phyloP scores from a whole-genome alignment of 2,113 vertebrate genomes.

The Pseudorhombus dupliciocellatus region DNA sequence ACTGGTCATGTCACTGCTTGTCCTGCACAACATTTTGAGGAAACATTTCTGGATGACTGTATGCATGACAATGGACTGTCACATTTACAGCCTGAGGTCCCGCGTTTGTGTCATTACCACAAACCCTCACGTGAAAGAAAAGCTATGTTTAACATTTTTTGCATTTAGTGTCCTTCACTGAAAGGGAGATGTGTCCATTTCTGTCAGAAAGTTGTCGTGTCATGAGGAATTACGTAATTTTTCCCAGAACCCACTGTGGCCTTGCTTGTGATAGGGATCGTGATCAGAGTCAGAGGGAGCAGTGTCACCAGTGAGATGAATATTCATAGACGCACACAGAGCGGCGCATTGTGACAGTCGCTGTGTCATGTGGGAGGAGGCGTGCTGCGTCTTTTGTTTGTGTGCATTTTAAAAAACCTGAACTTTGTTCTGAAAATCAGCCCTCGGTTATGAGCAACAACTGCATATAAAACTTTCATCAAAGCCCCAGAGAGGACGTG shows the following conservation, averaged over 20 bases:
- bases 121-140: not conserved
- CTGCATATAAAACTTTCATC: slow-evolving; percentile 7
- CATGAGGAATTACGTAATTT: slow-evolving; percentile 5
- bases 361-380: slow-evolving; percentile 15
- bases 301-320: slow-evolving; percentile 37
- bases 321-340: slow-evolving; percentile 39
- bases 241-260: slow-evolving; percentile 31
- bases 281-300: slow-evolving; percentile 38
- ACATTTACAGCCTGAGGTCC: not conserved
- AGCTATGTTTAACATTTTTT: not conserved
- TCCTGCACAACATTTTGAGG: not conserved
- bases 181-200: not conserved
- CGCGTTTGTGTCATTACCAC: not conserved
- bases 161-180: not conserved
- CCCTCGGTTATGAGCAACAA: not conserved
- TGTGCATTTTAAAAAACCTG: not conserved
- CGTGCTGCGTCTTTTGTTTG: not conserved
- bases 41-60: not conserved
- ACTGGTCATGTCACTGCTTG: slow-evolving; percentile 44
- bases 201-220: slow-evolving; percentile 10
- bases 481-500: slow-evolving; percentile 11
- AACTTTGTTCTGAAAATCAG: not conserved
- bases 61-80: too few species aligned
- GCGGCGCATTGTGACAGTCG: slow-evolving; percentile 40
- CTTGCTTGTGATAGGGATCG: not conserved